Percentiles rank a stretch among this genome's conserved stretches.
Evolutionary conservation across 2,888 invertebrate species (phyloP).

Genomic region (Clanis bilineata): DNA sequence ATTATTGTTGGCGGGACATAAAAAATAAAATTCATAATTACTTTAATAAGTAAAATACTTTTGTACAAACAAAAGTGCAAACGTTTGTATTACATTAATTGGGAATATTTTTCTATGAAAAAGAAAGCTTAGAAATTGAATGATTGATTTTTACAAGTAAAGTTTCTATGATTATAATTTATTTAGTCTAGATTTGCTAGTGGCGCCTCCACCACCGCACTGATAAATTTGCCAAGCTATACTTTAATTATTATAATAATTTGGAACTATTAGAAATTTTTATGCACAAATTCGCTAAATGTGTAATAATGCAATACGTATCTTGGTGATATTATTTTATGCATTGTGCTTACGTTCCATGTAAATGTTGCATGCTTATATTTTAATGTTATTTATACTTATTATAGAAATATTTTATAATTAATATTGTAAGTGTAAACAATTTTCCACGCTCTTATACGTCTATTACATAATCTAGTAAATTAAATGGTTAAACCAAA

Average conservation of each 20-base stretch:
- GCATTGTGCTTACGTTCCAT: conserved; percentile 14
- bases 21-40: no score
- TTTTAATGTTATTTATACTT: conserved; percentile 39
- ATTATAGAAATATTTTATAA: conserved; percentile 41
- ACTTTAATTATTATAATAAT: background rate
- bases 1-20: no score
- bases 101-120: no score
- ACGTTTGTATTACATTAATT: no score
- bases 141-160: no score
- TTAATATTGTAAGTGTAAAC: background rate
- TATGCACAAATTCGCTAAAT: conserved; percentile 1
- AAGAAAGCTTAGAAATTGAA: no score
- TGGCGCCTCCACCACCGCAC: no score
- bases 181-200: no score
- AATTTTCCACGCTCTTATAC: background rate
- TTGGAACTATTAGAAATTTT: background rate
- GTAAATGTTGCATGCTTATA: conserved; percentile 19
- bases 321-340: conserved; percentile 8
- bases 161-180: no score
- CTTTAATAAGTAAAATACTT: no score
- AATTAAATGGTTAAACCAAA: background rate
- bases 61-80: no score
- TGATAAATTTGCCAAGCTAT: no score
- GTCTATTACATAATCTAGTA: background rate
- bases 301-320: conserved; percentile 2